These are phyloP conservation scores for Brachionus calyciflorus DNA, from an alignment of 1,140 invertebrate species.

Conservation along the genomic window DNA sequence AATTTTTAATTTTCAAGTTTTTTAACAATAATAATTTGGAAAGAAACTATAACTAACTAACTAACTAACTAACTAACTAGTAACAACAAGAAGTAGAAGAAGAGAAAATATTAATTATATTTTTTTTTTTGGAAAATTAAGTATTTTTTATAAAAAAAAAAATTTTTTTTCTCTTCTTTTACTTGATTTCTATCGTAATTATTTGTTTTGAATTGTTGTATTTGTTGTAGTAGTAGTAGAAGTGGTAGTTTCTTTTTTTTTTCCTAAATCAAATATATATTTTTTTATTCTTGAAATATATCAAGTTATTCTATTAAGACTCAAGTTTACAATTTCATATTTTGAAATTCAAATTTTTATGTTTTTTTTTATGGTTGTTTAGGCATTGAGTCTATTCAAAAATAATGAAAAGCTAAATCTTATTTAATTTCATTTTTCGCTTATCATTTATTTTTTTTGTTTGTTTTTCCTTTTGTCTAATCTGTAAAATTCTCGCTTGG, in stretches of 20 bases:
- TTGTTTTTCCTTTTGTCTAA: background rate
- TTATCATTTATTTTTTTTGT: constrained; percentile 3
- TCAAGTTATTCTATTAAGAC: constrained; percentile 23
- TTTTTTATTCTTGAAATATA: constrained; percentile 12
- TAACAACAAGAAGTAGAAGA: background rate
- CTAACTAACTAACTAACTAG: background rate
- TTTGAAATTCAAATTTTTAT: constrained; percentile 39
- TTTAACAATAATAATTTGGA: background rate
- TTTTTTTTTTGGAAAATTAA: background rate
- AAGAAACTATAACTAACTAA: background rate
- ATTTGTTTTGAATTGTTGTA: constrained; percentile 12
- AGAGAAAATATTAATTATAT: constrained; percentile 20
- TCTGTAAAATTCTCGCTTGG: constrained; percentile 43
- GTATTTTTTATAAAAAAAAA: background rate
- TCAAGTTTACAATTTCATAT: constrained; percentile 31
- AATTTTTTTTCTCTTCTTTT: background rate
- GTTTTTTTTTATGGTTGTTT: constrained; percentile 11
- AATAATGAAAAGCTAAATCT: no score
- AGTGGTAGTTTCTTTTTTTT: no score
- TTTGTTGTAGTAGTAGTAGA: background rate
- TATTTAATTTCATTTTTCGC: background rate
- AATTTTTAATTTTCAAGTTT: background rate
- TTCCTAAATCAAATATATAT: constrained; percentile 14
- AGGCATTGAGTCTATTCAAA: background rate
- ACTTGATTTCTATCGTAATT: background rate